A percentile compares a stretch with the other conserved stretches of the same genome.
phyloP scores from a whole-genome alignment of 2,888 invertebrate genomes.

The Melinaea marsaeus region DNA sequence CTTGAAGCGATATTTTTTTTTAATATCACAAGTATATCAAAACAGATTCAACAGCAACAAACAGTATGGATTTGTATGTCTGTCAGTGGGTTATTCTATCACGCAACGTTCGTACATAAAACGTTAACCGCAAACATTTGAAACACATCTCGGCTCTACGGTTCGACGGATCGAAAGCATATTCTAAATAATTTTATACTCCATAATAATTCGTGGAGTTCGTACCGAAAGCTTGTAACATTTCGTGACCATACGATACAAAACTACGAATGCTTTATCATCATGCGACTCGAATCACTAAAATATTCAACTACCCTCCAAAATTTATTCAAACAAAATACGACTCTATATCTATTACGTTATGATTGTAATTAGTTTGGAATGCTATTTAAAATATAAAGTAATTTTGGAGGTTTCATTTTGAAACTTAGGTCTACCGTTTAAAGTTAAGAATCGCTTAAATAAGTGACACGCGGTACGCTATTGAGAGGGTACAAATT shows the following conservation, averaged over 20 bases:
- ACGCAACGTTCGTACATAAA: too few species aligned
- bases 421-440: conserved; percentile 13
- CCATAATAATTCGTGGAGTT: conserved; percentile 10
- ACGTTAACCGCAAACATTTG: neutral
- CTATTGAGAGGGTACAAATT: conserved; percentile 36
- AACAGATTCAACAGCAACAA: too few species aligned
- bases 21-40: too few species aligned
- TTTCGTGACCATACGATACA: conserved; percentile 26
- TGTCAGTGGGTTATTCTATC: too few species aligned
- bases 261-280: conserved; percentile 22
- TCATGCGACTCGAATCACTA: conserved; percentile 28
- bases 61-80: too few species aligned
- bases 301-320: conserved; percentile 38
- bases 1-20: too few species aligned
- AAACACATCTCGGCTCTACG: neutral
- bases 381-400: conserved; percentile 15
- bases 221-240: conserved; percentile 19
- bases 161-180: conserved; percentile 17
- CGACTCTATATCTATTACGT: conserved; percentile 12
- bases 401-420: conserved; percentile 9
- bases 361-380: conserved; percentile 23
- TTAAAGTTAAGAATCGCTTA: conserved; percentile 11
- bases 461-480: neutral
- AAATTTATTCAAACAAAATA: conserved; percentile 9
- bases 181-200: conserved; percentile 21